Conservation (phyloP, 2,797 vertebrate genomes). For the Otolemur crassicaudatus region DNA sequence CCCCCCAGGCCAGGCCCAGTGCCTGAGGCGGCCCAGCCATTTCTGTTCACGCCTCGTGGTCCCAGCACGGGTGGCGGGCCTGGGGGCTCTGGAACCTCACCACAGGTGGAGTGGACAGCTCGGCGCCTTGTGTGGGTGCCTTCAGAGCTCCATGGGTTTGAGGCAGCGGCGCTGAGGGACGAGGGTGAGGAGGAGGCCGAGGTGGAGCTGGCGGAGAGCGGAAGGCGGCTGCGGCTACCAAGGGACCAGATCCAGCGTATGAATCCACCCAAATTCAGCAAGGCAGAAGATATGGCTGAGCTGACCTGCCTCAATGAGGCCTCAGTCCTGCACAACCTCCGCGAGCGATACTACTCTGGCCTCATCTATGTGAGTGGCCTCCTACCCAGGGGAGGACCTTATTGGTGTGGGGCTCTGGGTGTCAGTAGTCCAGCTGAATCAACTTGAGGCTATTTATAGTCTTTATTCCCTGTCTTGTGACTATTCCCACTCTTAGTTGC, state of each 20-base stretch:
- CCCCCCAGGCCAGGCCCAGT: slow-evolving; percentile 55
- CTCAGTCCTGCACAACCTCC: slow-evolving; percentile 95
- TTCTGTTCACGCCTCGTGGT: slow-evolving; percentile 43
- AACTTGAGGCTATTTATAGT: rapidly evolving
- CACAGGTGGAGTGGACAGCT: slow-evolving; percentile 95
- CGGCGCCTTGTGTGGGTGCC: slow-evolving; percentile 96
- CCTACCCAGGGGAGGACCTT: rapidly evolving
- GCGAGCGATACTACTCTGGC: slow-evolving; percentile 95
- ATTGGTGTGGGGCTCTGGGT: neutral
- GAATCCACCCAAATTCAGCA: slow-evolving; percentile 97
- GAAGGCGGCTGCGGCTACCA: slow-evolving; percentile 90
- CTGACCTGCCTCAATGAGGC: slow-evolving; percentile 97
- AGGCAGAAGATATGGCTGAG: slow-evolving; percentile 97
- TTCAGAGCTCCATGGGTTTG: slow-evolving; percentile 95
- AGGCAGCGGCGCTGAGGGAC: slow-evolving; percentile 93
- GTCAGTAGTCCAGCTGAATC: neutral
- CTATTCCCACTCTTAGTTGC: too few species aligned
- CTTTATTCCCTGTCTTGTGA: rapidly evolving
- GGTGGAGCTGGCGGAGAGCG: slow-evolving; percentile 94
- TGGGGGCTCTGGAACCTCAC: neutral
- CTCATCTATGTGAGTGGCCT: slow-evolving; percentile 94
- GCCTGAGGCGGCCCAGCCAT: slow-evolving; percentile 66
- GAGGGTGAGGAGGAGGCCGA: slow-evolving; percentile 94
- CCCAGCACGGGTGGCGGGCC: neutral
- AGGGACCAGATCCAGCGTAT: slow-evolving; percentile 96